A percentile compares a stretch with the other conserved stretches of the same genome.
Evolutionary conservation across 1,140 invertebrate species (phyloP).

Genomic region (Rhynchophorus ferrugineus): DNA sequence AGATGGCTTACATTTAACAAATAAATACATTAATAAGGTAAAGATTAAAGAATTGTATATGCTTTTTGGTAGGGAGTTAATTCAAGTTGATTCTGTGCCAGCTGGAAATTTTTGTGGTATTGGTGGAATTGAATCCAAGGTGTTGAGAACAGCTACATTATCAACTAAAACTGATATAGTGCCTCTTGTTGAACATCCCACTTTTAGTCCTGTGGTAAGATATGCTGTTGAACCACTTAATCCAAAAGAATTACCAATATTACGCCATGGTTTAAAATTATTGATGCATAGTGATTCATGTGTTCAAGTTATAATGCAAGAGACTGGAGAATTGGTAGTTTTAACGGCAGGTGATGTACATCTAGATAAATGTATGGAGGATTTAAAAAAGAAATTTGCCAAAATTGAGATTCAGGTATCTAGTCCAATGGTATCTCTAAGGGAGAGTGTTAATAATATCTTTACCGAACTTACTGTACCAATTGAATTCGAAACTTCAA

Average conservation of each 20-base stretch:
- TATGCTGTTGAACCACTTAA: constrained; percentile 91
- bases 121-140: constrained; percentile 76
- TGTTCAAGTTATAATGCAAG: constrained; percentile 82
- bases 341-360: constrained; percentile 96
- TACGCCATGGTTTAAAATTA: constrained; percentile 74
- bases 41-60: constrained; percentile 71
- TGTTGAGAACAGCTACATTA: constrained; percentile 84
- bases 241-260: constrained; percentile 68
- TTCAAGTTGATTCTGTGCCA: constrained; percentile 67
- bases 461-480: neutral
- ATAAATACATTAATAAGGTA: constrained; percentile 47
- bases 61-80: constrained; percentile 89
- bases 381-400: constrained; percentile 74
- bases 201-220: constrained; percentile 76
- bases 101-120: constrained; percentile 88
- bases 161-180: constrained; percentile 77
- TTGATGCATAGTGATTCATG: constrained; percentile 92
- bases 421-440: constrained; percentile 91
- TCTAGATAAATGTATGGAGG: constrained; percentile 87
- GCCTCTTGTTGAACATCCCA: constrained; percentile 78
- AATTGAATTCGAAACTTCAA: constrained; percentile 3
- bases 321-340: constrained; percentile 94
- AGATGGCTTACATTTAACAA: constrained; percentile 27
- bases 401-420: constrained; percentile 86
- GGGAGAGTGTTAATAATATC: constrained; percentile 64